These are phyloP conservation scores for Urocyon cinereoargenteus DNA, from an alignment of 2,797 vertebrate genomes.

Conservation along the genomic window DNA sequence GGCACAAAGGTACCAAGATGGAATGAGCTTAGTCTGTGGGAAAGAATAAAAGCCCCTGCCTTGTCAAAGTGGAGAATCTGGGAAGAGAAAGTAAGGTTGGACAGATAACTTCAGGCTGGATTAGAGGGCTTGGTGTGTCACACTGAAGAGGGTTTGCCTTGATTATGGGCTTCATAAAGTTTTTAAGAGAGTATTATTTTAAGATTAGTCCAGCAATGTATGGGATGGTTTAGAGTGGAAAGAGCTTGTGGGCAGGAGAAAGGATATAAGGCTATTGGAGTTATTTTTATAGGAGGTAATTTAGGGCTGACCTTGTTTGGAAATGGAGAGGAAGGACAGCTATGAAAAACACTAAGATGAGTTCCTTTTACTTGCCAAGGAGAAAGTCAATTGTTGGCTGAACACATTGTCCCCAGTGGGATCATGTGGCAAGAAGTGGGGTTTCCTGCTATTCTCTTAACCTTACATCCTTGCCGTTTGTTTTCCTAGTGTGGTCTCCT, in stretches of 20 bases:
- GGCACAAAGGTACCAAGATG: neutral
- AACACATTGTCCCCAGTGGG: slow-evolving; percentile 61
- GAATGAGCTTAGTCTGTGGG: neutral
- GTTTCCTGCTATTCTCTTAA: slow-evolving; percentile 56
- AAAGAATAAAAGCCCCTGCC: slow-evolving; percentile 7
- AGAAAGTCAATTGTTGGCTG: slow-evolving; percentile 55
- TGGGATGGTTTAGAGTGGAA: neutral
- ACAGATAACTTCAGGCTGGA: neutral
- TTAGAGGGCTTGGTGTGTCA: neutral
- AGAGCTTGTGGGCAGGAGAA: neutral
- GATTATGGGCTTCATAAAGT: neutral
- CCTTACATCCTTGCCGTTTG: slow-evolving; percentile 48
- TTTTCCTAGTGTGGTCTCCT: slow-evolving; percentile 72
- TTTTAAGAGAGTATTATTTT: slow-evolving; percentile 34
- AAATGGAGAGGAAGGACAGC: slow-evolving; percentile 29
- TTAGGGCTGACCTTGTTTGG: slow-evolving; percentile 28
- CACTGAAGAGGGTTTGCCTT: neutral
- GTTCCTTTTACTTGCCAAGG: slow-evolving; percentile 39
- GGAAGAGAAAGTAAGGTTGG: neutral
- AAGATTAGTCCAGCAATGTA: slow-evolving; percentile 2
- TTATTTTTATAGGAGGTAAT: neutral
- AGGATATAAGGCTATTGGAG: neutral
- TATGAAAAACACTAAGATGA: slow-evolving; percentile 18
- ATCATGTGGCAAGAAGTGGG: slow-evolving; percentile 17
- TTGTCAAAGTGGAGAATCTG: neutral